Percentiles rank a stretch among this genome's conserved stretches.
phyloP scores from a whole-genome alignment of 1,140 invertebrate species.

The Araneus ventricosus region DNA sequence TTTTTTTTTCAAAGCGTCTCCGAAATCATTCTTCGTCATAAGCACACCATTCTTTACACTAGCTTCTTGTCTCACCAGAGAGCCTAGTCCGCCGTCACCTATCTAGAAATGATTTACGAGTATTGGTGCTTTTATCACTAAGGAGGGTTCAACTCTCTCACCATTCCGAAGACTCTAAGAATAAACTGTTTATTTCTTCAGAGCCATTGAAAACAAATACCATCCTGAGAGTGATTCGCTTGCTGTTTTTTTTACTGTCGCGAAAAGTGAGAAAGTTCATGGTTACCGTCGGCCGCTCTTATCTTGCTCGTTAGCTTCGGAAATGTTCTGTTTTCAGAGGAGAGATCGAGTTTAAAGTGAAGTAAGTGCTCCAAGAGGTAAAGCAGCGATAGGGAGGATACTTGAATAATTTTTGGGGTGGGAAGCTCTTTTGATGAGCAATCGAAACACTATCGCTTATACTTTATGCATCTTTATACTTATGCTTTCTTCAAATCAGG shows the following conservation, averaged over 20 bases:
- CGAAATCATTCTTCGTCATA: too few species aligned
- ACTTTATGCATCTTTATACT: too few species aligned
- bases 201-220: slow-evolving; percentile 66
- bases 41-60: too few species aligned
- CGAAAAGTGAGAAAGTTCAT: slow-evolving; percentile 45
- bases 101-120: slow-evolving; percentile 43
- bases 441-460: too few species aligned
- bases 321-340: background rate
- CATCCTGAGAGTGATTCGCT: background rate
- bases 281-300: background rate
- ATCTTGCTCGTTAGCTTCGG: slow-evolving; percentile 31
- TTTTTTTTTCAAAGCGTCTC: too few species aligned
- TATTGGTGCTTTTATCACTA: slow-evolving; percentile 53
- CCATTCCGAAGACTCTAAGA: slow-evolving; percentile 22
- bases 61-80: background rate
- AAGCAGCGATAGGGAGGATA: background rate
- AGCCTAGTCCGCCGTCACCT: background rate
- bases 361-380: background rate
- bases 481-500: too few species aligned
- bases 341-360: background rate
- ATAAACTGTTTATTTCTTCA: slow-evolving; percentile 70
- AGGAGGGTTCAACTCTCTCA: slow-evolving; percentile 30
- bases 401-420: background rate
- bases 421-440: too few species aligned
- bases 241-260: background rate